Base-by-base conservation (phyloP, 2,113 vertebrate species). In the Solea solea region DNA sequence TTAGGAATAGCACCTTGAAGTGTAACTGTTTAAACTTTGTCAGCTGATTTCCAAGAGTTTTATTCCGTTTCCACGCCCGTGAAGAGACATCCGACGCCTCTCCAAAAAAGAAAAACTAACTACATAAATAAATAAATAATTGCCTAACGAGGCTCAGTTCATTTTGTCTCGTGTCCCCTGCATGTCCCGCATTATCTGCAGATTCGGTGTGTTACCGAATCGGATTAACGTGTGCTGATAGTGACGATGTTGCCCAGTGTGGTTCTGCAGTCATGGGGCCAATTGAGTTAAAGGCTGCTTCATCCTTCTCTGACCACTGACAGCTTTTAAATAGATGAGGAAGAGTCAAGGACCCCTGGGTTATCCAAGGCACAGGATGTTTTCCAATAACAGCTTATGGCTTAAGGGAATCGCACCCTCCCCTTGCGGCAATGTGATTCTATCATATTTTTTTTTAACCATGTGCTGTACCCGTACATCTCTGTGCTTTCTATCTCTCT, bases 331-430 rank as follows among this genome's bases (percentile, higher is more conserved):
- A 85, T 78, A 82, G 74, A 86, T 67, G 74, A 46, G 64, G 41
- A 69, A 56, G 64, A 74, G 86, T 78, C 16, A 14, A 74, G 78
- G 63, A 60, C 79, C 80, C 80, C 68, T 16, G 80, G 72, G 80
- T 80, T 74, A 58, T 71, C 73, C 71, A 58, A 72, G 74, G 86
- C 78, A 59, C 74, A 59, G 69, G 83, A 89, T 89, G 82, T 87
- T 89, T 90, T 90, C 84, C 88, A 89, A 84, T 88, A 83, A 86
- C 82, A 89, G 84, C 80, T 89, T 85, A 81, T 66, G 76, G 76
- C 79, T 81, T 62, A 78, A 75, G 84, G 85, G 72, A 85, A 80
- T 80, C 69, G 61, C 59, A 64, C 73, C 61, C 66, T 75, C 75
- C 76, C 85, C 88, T 71, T 76, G 77, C 81, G 88, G 87, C 82